Conservation (phyloP, 64 coral and sea anemone genomes). For the Pachyseris speciosa region DNA sequence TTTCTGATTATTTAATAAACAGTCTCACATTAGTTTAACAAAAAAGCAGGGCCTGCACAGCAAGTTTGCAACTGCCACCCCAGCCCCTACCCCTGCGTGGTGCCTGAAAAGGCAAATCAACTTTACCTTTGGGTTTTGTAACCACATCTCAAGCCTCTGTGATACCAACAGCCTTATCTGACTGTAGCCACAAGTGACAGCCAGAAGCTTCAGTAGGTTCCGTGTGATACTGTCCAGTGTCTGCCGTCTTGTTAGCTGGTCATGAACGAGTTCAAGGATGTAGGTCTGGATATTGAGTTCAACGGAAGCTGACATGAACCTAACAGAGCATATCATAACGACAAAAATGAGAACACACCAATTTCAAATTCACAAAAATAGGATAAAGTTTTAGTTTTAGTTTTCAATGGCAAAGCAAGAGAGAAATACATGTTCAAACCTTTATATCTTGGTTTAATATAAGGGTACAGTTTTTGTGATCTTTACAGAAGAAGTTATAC, state of each 20-base stretch:
- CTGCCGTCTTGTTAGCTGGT: conserved; percentile 92
- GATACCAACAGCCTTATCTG: conserved; percentile 90
- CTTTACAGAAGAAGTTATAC: too few species aligned
- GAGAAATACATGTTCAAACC: too few species aligned
- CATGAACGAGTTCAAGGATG: conserved; percentile 89
- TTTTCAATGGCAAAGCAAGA: too few species aligned
- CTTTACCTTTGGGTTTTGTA: conserved; percentile 93
- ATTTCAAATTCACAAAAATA: background rate
- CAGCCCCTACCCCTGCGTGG: too few species aligned
- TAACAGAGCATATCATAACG: background rate
- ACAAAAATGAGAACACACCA: background rate
- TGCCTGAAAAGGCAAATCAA: background rate
- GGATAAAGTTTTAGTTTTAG: too few species aligned
- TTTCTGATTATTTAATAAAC: too few species aligned
- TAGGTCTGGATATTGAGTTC: conserved; percentile 90
- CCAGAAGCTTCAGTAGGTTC: conserved; percentile 85
- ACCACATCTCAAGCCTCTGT: conserved; percentile 94
- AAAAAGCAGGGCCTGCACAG: too few species aligned
- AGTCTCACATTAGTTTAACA: too few species aligned
- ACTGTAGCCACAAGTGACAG: conserved; percentile 84
- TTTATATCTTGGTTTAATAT: too few species aligned
- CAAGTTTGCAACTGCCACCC: too few species aligned
- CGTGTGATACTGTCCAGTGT: conserved; percentile 93
- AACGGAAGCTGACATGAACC: conserved; percentile 78
- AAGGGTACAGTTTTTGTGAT: too few species aligned